Base-by-base conservation (phyloP, 1,140 invertebrate genomes). In the Ostrea denselamellosa region DNA sequence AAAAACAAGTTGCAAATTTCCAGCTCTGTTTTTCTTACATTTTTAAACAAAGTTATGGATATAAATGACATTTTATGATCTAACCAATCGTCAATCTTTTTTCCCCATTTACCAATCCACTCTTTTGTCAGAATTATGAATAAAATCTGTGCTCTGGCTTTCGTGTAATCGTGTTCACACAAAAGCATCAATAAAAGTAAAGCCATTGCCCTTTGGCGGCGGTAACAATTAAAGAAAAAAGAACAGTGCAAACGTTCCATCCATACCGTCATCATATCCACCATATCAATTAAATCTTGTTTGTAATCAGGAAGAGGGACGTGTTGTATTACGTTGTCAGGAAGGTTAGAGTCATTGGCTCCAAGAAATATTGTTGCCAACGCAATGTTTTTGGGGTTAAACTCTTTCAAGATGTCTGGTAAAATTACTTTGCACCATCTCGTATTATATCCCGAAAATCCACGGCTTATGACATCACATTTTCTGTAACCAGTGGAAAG, bases 381-480 rank as follows among this genome's bases (percentile, higher is more conserved):
- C 28, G 89, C 90, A 25, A 94, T 90, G n/a, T 92, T 86, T 54
- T 92, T 86, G 14, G 92, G 90, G 84, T 92, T 85, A 54, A 91
- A 88, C 65, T 89, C 86, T 52, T 86, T 89, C 17, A 95, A 88
- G 4, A 95, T 58, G 62, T 92, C 87, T 34, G 94, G 93, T 28
- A 95, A 87, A 28, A 95, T 92, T 14, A 93, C 86, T 28, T 92
- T 92, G 86, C 93, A 93, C 89, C 91, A 94, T 25, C 93, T 90
- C 12, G 91, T 91, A 85, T 94, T 95, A 88, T 95, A 95, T 0
- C 95, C 95, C 62, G 94, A 95, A 90, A 95, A 95, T 17, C 95
- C 95, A 28, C 95, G 88, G 62, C 92, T 92, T 7, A 95, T 90
- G 0, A 95, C 93, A 92, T 95, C 95, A 93, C 94, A 95, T 86